Evolutionary conservation across 1,140 invertebrate genomes (phyloP), one percentile per base, ranked within the genome.

Genomic region (Caenorhabditis brenneri): DNA sequence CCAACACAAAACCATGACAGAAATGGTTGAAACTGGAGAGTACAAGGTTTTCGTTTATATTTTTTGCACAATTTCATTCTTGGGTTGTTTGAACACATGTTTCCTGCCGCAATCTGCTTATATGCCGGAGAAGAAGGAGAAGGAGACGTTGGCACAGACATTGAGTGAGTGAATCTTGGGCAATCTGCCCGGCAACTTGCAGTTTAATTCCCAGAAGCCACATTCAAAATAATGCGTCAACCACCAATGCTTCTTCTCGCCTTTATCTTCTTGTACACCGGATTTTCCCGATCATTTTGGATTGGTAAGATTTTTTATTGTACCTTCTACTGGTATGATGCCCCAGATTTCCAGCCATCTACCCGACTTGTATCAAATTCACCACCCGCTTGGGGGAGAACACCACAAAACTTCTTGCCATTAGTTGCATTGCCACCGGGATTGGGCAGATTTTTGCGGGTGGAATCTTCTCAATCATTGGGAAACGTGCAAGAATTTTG

Each of bases 401-500:
- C 65, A 74, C 65, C 0, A 36, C 36, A 0, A 74, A 74, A 42
- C 36, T 74, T 0, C 36, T 74, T 7, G 65, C 65, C 2, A 42
- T 74, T 10, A 74, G 65, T 42, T 39, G 65, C 19, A 74, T 74
- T 24, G 65, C 65, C n/a, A 74, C 65, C 2, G 65, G 65, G 24
- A 74, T 74, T n/a, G 65, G 65, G 0, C 65, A 74, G n/a, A 74
- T 74, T 46, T 15, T 74, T 12, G 65, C 65, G 42, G 65, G 65
- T 24, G 65, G 36, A 22, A 42, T 74, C 4, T 74, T 74, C 16
- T 74, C 65, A 5, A n/a, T 74, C 0, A 22, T 74, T 4, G 65
- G 65, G 24, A 42, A 39, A 27, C 36, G 36, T 22, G 65, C 36
- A 1, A 74, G 65, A 42, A 27, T 74, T 4, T 7, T 74, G 10